A percentile compares a stretch with the other conserved stretches of the same genome.
Conservation (phyloP, 2,797 vertebrate genomes). For the Chelidonichthys spinosus region DNA sequence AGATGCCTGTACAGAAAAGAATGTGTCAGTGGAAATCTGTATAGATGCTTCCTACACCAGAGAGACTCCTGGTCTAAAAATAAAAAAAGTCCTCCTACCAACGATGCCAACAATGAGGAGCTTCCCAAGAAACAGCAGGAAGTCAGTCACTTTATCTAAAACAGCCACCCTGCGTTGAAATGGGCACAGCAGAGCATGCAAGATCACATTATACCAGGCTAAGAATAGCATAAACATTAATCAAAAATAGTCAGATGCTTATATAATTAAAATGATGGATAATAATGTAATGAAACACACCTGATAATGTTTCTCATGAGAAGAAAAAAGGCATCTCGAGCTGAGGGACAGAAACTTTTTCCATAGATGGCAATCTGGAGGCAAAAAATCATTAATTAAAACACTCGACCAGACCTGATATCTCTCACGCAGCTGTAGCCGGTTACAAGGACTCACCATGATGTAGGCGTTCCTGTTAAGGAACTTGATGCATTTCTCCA, state of each 20-base stretch:
- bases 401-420: not conserved
- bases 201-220: not conserved
- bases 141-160: slow-evolving; percentile 97
- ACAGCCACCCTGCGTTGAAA: slow-evolving; percentile 89
- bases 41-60: not conserved
- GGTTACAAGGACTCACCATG: slow-evolving; percentile 86
- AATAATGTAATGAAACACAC: slow-evolving; percentile 71
- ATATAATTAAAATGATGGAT: not conserved
- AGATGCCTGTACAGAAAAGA: slow-evolving; percentile 84
- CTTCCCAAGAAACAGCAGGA: slow-evolving; percentile 96
- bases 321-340: slow-evolving; percentile 93
- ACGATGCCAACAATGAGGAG: slow-evolving; percentile 96
- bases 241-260: not conserved
- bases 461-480: slow-evolving; percentile 98
- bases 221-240: not conserved
- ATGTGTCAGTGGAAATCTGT: not conserved
- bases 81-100: slow-evolving; percentile 83
- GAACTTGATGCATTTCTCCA: slow-evolving; percentile 97
- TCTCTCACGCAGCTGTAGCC: not conserved
- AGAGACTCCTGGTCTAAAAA: slow-evolving; percentile 19
- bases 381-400: not conserved
- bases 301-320: slow-evolving; percentile 97
- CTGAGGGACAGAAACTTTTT: slow-evolving; percentile 95
- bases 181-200: slow-evolving; percentile 3
- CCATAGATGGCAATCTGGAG: slow-evolving; percentile 93